These are phyloP conservation scores for Parauchenoglanis ngamensis DNA, from an alignment of 2,797 vertebrate genomes.

Conservation along the genomic window DNA sequence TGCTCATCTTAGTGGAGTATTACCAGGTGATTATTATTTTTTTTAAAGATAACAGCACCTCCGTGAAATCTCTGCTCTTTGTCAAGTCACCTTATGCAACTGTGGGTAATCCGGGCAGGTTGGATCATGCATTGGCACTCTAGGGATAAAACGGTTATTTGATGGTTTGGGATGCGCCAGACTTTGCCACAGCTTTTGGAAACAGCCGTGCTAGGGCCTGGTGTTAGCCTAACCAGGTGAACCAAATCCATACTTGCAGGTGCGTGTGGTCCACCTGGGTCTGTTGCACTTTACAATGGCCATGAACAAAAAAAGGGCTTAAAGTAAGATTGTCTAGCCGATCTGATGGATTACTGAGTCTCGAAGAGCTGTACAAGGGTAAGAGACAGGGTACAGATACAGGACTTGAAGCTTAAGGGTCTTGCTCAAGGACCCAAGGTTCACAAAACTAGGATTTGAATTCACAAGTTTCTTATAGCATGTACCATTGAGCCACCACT, in stretches of 20 bases:
- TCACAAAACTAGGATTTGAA: neutral
- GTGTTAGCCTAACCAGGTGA: conserved; percentile 57
- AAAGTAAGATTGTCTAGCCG: neutral
- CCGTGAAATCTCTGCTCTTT: conserved; percentile 26
- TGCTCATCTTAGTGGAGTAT: neutral
- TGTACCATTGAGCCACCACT: neutral
- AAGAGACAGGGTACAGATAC: neutral
- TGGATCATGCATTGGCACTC: conserved; percentile 64
- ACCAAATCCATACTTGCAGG: conserved; percentile 62
- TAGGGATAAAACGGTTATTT: conserved; percentile 67
- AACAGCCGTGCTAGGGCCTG: conserved; percentile 65
- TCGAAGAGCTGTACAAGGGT: neutral
- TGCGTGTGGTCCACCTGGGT: conserved; percentile 27
- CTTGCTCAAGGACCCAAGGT: neutral
- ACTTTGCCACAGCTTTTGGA: conserved; percentile 66
- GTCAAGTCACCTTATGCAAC: conserved; percentile 24
- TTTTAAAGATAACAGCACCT: neutral
- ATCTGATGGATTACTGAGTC: neutral
- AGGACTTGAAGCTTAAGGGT: neutral
- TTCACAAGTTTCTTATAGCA: neutral
- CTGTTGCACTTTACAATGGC: neutral
- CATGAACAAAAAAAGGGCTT: neutral
- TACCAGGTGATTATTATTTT: neutral
- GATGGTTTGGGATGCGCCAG: conserved; percentile 72
- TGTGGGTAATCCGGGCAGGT: conserved; percentile 59